Conservation (phyloP, 2,888 invertebrate species). For the Balanococcus diminutus region DNA sequence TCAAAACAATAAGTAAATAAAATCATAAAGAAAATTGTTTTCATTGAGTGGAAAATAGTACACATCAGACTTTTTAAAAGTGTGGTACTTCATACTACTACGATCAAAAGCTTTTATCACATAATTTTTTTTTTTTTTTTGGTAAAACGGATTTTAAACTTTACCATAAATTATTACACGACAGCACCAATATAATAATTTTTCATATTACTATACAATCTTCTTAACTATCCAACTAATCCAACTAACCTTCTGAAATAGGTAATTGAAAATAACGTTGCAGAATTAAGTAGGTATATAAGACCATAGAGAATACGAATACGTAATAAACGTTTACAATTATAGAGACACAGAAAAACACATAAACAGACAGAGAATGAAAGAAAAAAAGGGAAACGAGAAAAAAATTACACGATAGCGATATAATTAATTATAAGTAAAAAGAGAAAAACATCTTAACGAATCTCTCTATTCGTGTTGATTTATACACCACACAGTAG, state of each 20-base stretch:
- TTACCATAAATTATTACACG: not conserved
- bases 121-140: not conserved
- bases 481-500: slow-evolving; percentile 10
- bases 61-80: not conserved
- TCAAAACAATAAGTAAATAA: no score
- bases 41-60: not conserved
- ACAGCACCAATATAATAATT: not conserved
- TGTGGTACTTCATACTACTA: not conserved
- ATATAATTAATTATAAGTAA: not conserved
- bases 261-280: not conserved
- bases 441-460: slow-evolving; percentile 30
- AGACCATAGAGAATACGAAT: not conserved
- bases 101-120: not conserved
- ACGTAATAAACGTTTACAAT: not conserved
- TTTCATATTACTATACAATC: not conserved
- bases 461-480: slow-evolving; percentile 36
- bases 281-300: not conserved
- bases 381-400: no score
- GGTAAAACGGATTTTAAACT: not conserved
- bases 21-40: not conserved
- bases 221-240: not conserved
- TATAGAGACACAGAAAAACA: not conserved
- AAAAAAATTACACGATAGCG: not conserved
- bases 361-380: not conserved
- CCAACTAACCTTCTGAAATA: not conserved